Evolutionary conservation across 1,140 invertebrate genomes (phyloP).

Genomic region (Hylaeus volcanicus): DNA sequence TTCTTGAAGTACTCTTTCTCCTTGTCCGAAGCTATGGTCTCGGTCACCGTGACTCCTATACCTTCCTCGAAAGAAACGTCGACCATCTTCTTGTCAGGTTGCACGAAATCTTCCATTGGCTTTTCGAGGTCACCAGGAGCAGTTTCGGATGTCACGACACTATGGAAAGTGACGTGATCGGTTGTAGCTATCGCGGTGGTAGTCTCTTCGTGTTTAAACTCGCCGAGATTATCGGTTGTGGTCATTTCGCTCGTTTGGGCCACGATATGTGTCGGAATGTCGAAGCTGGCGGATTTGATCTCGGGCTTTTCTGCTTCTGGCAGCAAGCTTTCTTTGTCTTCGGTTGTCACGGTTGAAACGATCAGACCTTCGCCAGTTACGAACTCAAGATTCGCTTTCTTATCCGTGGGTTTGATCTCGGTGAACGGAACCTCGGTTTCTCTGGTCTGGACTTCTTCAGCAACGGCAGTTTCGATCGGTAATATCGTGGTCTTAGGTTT

Average conservation of each 20-base stretch:
- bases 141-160: conserved; percentile 78
- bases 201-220: conserved; percentile 66
- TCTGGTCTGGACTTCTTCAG: conserved; percentile 76
- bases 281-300: conserved; percentile 75
- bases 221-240: conserved; percentile 70
- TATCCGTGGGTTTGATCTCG: conserved; percentile 71
- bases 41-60: conserved; percentile 75
- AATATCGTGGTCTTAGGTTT: conserved; percentile 76
- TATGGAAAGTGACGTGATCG: conserved; percentile 77
- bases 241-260: conserved; percentile 77
- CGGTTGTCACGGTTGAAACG: conserved; percentile 79
- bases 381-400: conserved; percentile 77
- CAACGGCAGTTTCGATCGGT: conserved; percentile 77
- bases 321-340: conserved; percentile 80
- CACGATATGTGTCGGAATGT: conserved; percentile 75
- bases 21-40: conserved; percentile 78
- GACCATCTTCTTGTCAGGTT: conserved; percentile 76
- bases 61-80: conserved; percentile 77
- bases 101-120: conserved; percentile 72
- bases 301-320: conserved; percentile 68
- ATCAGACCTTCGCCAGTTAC: conserved; percentile 79
- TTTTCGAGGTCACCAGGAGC: conserved; percentile 72
- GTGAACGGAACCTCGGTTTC: conserved; percentile 81
- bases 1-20: conserved; percentile 74
- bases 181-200: conserved; percentile 70